Base-by-base conservation (phyloP, 2,113 vertebrate genomes). In the Synodontis membranacea region DNA sequence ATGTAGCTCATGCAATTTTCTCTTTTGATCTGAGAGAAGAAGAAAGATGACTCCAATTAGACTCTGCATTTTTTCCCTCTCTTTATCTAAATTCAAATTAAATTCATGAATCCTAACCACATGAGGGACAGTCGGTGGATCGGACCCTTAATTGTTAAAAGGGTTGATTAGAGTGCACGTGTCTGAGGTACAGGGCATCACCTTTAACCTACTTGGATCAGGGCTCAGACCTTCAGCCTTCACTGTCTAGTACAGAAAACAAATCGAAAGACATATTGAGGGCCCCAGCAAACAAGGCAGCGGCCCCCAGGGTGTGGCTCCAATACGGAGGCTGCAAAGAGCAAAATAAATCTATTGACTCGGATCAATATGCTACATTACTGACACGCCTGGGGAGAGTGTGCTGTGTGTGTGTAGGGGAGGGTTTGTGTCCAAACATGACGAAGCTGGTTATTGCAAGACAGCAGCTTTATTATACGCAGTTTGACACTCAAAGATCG, bases 291-390 rank as follows among this genome's bases (percentile, higher is more conserved):
- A 94, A 94, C 90, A 92, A 93, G 88, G 56, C 89, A 85, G 91
- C 39, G 46, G 86, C 88, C 91, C 91, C 92, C 87, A 5, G 88
- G 90, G 90, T 93, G 80, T 46, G 64, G 50, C 62, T 80, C 60
- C 34, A 58, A 78, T 74, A 85, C 56, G 86, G 81, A 89, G 84
- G 56, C 87, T 90, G 86, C 80, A 88, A 89, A 86, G 85, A 91
- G 85, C 85, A 91, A 91, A 91, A 93, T 91, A 93, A 93, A 94
- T 92, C 87, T 94, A 95, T 95, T 93, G 93, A 95, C 93, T 91
- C 84, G 87, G 91, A 93, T 92, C 89, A 92, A 92, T 91, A 78
- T 86, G 86, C 89, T 92, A 90, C 92, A 94, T 91, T 93, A 92
- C 91, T 88, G 72, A 48, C 56, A 87, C 81, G 86, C 88, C 86